A percentile compares a stretch with the other conserved stretches of the same genome.
phyloP scores from a whole-genome alignment of 2,797 vertebrate species.

The Macropus fuliginosus region DNA sequence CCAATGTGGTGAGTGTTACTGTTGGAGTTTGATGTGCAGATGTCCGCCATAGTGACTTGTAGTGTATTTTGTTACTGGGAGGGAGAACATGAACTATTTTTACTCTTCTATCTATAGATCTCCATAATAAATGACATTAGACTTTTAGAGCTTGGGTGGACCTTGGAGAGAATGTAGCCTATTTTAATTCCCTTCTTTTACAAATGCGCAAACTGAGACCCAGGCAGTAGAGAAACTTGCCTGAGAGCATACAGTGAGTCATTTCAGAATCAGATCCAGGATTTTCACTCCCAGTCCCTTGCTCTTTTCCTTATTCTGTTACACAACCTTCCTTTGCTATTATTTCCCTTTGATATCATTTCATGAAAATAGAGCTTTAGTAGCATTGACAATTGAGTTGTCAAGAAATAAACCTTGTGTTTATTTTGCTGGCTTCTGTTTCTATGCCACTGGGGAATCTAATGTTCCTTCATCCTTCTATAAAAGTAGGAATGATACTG shows the following conservation, averaged over 20 bases:
- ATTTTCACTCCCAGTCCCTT: neutral
- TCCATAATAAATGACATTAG: neutral
- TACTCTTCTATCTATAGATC: neutral
- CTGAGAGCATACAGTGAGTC: neutral
- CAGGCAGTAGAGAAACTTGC: neutral
- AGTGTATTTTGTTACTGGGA: neutral
- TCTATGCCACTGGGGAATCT: neutral
- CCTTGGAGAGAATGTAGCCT: neutral
- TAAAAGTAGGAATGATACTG: conserved; percentile 27
- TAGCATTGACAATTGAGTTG: neutral
- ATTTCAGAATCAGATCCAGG: neutral
- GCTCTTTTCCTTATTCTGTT: neutral
- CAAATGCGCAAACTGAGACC: neutral
- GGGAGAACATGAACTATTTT: neutral
- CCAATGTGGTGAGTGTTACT: conserved; percentile 91
- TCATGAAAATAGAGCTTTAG: neutral
- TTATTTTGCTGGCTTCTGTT: conserved; percentile 35
- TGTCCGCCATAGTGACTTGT: neutral
- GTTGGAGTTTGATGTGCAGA: neutral
- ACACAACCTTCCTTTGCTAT: neutral
- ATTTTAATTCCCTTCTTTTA: neutral
- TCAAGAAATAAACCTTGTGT: neutral
- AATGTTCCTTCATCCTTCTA: conserved; percentile 11
- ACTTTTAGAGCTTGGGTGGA: neutral
- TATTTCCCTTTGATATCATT: neutral